phyloP scores from a whole-genome alignment of 2,113 vertebrate species.

The Phaethornis superciliosus region DNA sequence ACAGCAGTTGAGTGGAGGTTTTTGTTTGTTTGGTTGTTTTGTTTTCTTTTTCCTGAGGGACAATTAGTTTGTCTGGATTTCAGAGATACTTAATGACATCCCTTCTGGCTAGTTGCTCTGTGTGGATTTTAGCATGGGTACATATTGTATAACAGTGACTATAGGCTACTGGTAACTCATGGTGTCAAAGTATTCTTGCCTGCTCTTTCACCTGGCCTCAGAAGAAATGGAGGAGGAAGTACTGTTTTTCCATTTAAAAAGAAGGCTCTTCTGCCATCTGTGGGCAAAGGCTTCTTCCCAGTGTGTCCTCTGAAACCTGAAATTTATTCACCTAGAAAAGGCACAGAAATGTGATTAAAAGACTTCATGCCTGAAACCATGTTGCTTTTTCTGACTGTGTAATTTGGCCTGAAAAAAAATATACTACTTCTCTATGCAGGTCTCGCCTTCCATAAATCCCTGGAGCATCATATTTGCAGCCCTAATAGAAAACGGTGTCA shows the following conservation, averaged over 20 bases:
- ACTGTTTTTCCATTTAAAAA: neutral
- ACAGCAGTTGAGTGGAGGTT: neutral
- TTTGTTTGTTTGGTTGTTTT: too few species aligned
- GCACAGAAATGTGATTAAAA: neutral
- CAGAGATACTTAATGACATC: neutral
- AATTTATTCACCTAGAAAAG: neutral
- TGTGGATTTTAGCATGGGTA: neutral
- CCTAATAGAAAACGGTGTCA: neutral
- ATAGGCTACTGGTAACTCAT: neutral
- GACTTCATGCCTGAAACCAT: neutral
- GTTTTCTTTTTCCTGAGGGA: neutral
- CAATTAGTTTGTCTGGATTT: neutral
- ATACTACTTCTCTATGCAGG: neutral
- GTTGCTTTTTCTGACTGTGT: neutral
- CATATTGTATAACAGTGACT: neutral
- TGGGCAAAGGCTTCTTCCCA: neutral
- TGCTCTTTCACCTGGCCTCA: neutral
- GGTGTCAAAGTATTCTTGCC: neutral
- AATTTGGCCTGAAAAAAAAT: neutral
- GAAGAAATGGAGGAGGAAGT: neutral
- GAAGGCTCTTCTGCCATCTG: neutral
- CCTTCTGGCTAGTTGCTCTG: neutral
- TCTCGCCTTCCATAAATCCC: neutral
- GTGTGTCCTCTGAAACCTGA: neutral
- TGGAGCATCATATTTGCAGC: neutral